These are phyloP conservation scores for Palythoa grandis DNA, from an alignment of 92 coral and sea anemone species.

Conservation along the genomic window DNA sequence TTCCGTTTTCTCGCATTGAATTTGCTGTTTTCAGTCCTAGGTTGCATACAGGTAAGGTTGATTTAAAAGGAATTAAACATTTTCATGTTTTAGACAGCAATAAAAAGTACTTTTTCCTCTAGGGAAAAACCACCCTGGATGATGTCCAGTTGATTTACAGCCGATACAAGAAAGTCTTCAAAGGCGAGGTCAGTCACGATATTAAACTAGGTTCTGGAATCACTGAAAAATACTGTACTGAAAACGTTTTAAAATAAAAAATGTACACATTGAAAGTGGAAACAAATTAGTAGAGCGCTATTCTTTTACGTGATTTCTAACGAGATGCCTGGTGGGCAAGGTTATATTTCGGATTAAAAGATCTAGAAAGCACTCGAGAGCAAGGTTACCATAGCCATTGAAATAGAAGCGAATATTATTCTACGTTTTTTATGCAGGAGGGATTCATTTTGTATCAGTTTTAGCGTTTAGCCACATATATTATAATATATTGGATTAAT, in stretches of 20 bases:
- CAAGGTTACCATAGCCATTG: too few species aligned
- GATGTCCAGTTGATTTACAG: conserved; percentile 32
- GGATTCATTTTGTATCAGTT: too few species aligned
- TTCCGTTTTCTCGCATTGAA: not conserved
- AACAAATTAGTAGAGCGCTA: too few species aligned
- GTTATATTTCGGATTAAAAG: too few species aligned
- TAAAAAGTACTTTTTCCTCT: too few species aligned
- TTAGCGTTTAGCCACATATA: too few species aligned
- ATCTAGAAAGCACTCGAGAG: too few species aligned
- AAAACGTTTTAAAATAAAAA: not conserved
- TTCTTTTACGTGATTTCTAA: too few species aligned
- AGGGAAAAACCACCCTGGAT: conserved; percentile 39
- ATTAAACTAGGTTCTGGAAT: not conserved
- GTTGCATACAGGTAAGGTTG: conserved; percentile 2
- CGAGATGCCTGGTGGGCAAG: too few species aligned
- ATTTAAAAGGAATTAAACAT: not conserved
- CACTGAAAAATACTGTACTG: not conserved
- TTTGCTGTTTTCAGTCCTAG: not conserved
- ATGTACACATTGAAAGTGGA: not conserved
- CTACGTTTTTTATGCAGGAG: too few species aligned
- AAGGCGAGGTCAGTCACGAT: conserved; percentile 30
- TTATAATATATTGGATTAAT: too few species aligned
- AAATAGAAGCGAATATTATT: too few species aligned
- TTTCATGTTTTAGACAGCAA: not conserved
- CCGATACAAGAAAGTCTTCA: conserved; percentile 32